Evolutionary conservation across 2,797 vertebrate species (phyloP), one percentile per base, ranked within the genome.

Genomic region (Microctenopoma steveboyesi): DNA sequence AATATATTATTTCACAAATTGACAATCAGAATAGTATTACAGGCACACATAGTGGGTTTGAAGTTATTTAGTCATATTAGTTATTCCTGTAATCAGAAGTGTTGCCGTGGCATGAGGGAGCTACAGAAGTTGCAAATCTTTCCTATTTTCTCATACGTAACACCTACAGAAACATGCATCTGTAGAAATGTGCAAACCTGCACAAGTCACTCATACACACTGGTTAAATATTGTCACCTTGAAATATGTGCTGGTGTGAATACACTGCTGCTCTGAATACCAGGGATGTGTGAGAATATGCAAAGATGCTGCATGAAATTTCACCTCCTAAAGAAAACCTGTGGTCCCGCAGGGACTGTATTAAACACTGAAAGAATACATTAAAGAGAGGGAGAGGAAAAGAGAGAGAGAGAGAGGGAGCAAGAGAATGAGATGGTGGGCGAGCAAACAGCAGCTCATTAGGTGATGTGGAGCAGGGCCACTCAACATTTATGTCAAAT

Each of bases 31-130:
- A 8, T 18, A 18, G 4, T 18, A 18, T 10, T 9, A 18, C 18
- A 28, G 33, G 49, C 39, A 48, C 45, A 56, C 30, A 7, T 16
- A 47, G 40, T 30, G 63, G 58, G 67, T 86, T 78, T 74, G 63
- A 43, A 69, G 74, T 72, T 78, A 70, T 78, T 33, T 82, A 71
- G 74, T 72, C 75, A 70, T 78, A 8, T 82, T 83, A 89, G 76
- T 86, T 69, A 77, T 72, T 89, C 84, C 80, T 87, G 78, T 89
- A 87, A 87, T 88, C 86, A 88, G 86, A 87, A 71, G 78, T 72
- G 91, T 93, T 69, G 4, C 89, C 87, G 93, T 93, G 81, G 92
- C 88, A 94, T 35, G 33, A 89, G 73, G 61, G 83, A 79, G 81
- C 80, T 72, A 73, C 81, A 79, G 82, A 84, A 84, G 81, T 71